Evolutionary conservation across 2,888 invertebrate species (phyloP).

Genomic region (Laspeyria flexula): DNA sequence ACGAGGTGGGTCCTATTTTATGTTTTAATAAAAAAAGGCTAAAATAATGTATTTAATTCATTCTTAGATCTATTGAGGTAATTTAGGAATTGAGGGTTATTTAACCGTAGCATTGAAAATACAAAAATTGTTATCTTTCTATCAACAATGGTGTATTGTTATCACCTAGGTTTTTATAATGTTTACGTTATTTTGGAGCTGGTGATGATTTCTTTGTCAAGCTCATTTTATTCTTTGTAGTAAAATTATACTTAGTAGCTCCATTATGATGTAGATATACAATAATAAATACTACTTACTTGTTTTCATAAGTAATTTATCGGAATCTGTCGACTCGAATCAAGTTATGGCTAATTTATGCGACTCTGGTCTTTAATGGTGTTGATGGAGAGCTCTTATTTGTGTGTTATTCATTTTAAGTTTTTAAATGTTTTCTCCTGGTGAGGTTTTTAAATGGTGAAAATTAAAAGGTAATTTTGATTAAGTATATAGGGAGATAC

Average conservation of each 20-base stretch:
- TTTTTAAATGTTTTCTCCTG: too few species aligned
- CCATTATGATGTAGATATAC: not conserved
- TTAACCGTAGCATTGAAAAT: constrained; percentile 8
- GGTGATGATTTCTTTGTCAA: constrained; percentile 14
- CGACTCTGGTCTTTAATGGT: too few species aligned
- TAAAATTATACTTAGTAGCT: not conserved
- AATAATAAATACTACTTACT: not conserved
- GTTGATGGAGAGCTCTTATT: too few species aligned
- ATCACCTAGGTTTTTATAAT: constrained; percentile 52
- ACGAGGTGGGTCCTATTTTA: constrained; percentile 90
- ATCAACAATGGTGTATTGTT: constrained; percentile 63
- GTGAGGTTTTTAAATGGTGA: too few species aligned
- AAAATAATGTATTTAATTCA: not conserved
- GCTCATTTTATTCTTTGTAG: not conserved
- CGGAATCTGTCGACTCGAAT: too few species aligned
- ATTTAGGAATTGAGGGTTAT: not conserved
- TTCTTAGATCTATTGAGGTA: not conserved
- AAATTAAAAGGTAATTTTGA: too few species aligned
- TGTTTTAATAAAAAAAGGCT: constrained; percentile 52
- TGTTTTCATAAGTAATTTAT: too few species aligned
- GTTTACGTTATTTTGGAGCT: constrained; percentile 56
- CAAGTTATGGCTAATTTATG: too few species aligned
- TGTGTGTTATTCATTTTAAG: too few species aligned
- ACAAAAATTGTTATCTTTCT: constrained; percentile 39
- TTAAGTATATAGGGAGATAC: too few species aligned